These are phyloP conservation scores for Callopanchax toddi DNA, from an alignment of 2,113 vertebrate species.

Conservation along the genomic window DNA sequence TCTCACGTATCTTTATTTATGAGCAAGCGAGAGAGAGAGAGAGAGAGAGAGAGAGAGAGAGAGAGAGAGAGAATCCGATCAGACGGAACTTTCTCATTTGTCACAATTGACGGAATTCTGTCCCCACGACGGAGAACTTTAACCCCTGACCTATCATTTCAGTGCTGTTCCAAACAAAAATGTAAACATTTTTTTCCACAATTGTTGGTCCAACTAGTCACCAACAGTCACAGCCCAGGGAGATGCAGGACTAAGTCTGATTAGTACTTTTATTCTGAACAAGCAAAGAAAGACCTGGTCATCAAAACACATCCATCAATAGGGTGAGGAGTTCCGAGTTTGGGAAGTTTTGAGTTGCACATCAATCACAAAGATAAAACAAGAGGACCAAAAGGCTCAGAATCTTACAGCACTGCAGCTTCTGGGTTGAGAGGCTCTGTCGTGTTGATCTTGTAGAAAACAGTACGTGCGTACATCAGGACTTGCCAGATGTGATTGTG, in stretches of 20 bases:
- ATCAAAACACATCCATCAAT: neutral
- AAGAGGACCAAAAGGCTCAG: neutral
- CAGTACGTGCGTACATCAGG: slow-evolving; percentile 92
- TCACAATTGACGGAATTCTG: no score
- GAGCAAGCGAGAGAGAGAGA: no score
- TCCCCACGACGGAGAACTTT: no score
- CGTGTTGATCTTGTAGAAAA: slow-evolving; percentile 99
- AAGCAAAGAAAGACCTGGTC: neutral
- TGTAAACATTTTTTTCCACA: neutral
- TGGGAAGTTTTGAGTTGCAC: neutral
- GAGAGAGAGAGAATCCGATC: no score
- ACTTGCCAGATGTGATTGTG: slow-evolving; percentile 99
- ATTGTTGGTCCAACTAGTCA: no score
- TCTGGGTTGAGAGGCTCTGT: slow-evolving; percentile 91
- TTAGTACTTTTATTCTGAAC: neutral
- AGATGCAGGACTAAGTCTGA: neutral
- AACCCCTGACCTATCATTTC: no score
- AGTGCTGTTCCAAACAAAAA: neutral
- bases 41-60: no score
- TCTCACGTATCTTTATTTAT: no score
- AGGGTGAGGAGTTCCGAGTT: neutral
- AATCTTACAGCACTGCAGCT: slow-evolving; percentile 93
- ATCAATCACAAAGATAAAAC: neutral
- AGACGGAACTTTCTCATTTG: no score
- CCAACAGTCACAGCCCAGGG: no score